Evolutionary conservation across 2,113 vertebrate genomes (phyloP).

Genomic region (Balaenoptera acutorostrata): DNA sequence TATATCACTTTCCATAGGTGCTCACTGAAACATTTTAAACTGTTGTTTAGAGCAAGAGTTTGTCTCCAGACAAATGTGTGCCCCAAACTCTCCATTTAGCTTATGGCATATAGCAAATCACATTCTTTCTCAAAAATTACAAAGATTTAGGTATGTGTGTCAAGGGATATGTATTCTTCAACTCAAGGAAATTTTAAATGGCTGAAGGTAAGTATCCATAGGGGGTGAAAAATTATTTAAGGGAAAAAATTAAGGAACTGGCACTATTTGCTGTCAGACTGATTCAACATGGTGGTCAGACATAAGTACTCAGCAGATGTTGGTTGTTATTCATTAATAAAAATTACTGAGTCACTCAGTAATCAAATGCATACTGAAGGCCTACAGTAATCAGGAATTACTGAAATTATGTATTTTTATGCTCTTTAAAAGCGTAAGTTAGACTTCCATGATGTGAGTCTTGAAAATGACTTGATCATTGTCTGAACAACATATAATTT

Average conservation of each 20-base stretch:
- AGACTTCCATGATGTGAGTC: background rate
- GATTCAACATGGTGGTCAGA: background rate
- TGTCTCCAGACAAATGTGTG: constrained; percentile 40
- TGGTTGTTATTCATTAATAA: background rate
- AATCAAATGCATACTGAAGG: background rate
- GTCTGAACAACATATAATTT: background rate
- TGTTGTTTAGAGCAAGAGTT: constrained; percentile 41
- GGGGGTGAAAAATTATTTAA: background rate
- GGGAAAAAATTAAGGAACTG: background rate
- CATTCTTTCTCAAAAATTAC: background rate
- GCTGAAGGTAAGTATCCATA: background rate
- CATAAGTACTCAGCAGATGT: background rate
- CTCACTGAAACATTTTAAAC: constrained; percentile 37
- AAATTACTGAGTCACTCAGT: background rate
- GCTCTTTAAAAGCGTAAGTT: background rate
- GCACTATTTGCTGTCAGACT: background rate
- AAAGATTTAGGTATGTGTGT: background rate
- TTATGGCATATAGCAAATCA: background rate
- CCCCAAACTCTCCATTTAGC: constrained; percentile 15
- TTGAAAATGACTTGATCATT: background rate
- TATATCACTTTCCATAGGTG: constrained; percentile 43
- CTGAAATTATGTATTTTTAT: background rate
- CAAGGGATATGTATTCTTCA: background rate
- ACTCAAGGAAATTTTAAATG: constrained; percentile 12
- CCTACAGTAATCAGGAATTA: background rate